Evolutionary conservation across 2,888 invertebrate genomes (phyloP), one percentile per base, ranked within the genome.

Genomic region (Trichopria drosophilae): DNA sequence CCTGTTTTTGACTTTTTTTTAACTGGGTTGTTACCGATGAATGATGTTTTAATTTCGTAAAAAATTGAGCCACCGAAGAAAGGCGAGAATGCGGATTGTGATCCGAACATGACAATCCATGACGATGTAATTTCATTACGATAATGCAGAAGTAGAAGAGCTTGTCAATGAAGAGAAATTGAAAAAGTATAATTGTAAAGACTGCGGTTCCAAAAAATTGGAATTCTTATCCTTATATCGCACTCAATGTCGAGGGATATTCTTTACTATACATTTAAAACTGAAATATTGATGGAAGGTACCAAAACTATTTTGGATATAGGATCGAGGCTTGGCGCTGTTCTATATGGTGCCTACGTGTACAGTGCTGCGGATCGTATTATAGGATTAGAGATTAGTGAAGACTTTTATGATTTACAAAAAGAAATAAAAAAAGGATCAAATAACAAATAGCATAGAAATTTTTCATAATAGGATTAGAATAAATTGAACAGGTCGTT

Each of bases 111-210:
- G 43, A 83, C 83, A 3, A 74, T 80, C 10, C 84, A 86, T 70
- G 78, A 87, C 0, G 88, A 88, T 75, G 84, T n/a, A 82, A 31
- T 88, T 88, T 66, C 77, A 88, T 1, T 87, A 84, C 76, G 82
- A 84, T 60, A 84, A 86, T 53, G 79, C 81, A 12, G 79, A 81
- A 53, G 74, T 86, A 9, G 83, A 85, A 41, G 68, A 77, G n/a
- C 66, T 82, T n/a, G 77, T 77, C 28, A 77, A 80, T 32, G 71
- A 76, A 16, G 80, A 80, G 19, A 66, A 75, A 57, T 52, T 83
- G 29, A 69, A 73, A 29, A 72, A 78, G 51, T 75, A 77, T 55
- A 82, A 79, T 64, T 83, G 83, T 62, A 58, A 62, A 10, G 65
- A 77, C 16, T 84, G 83, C 68, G 76, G 77, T n/a, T 81, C 81